Evolutionary conservation across 2,797 vertebrate species (phyloP).

Genomic region (Steatocranus sp.): DNA sequence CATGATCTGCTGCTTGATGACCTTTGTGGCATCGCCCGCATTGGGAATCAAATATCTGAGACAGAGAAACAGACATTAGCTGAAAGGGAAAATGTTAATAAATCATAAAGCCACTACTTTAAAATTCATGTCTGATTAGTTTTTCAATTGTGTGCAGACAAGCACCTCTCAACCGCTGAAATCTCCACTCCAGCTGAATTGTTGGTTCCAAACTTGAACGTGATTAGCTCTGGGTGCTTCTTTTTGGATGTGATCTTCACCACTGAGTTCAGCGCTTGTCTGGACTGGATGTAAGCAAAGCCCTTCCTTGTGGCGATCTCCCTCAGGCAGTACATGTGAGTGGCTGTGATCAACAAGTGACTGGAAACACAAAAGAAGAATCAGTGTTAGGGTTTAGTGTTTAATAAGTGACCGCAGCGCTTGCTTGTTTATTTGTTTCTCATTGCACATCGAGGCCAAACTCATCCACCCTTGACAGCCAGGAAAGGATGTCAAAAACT

Average conservation of each 20-base stretch:
- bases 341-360: constrained; percentile 91
- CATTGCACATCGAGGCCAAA: background rate
- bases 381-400: background rate
- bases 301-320: constrained; percentile 94
- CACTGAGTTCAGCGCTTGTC: constrained; percentile 93
- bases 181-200: constrained; percentile 91
- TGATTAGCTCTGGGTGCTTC: constrained; percentile 97
- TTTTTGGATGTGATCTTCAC: constrained; percentile 99
- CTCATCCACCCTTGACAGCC: background rate
- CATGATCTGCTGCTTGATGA: constrained; percentile 99
- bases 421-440: background rate
- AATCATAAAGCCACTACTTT: background rate
- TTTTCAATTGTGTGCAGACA: background rate
- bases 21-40: constrained; percentile 98
- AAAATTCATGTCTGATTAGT: background rate
- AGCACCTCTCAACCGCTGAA: constrained; percentile 93
- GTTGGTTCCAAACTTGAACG: constrained; percentile 97
- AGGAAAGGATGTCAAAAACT: background rate
- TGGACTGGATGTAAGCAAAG: constrained; percentile 96
- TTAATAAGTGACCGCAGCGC: background rate
- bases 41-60: constrained; percentile 97
- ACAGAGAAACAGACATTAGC: background rate
- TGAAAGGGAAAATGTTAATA: background rate
- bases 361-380: constrained; percentile 60
- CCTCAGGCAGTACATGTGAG: constrained; percentile 98